Percentiles rank a stretch among this genome's conserved stretches.
These are phyloP conservation scores for Thalpophila matura DNA, from an alignment of 2,888 invertebrate species.

Conservation along the genomic window DNA sequence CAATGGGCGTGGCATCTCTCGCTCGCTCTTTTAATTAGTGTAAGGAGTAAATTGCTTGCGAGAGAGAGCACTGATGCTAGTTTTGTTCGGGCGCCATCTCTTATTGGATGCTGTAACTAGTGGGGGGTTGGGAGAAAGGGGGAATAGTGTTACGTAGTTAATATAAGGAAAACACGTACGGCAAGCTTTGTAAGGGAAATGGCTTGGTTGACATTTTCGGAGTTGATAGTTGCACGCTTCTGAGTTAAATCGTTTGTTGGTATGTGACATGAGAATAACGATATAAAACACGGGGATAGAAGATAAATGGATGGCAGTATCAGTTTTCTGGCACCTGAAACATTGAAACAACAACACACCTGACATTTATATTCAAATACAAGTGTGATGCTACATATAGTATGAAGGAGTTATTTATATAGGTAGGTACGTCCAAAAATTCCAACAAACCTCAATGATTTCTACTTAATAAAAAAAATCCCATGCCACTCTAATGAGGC, in stretches of 20 bases:
- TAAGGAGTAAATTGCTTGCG: constrained; percentile 91
- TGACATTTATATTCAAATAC: constrained; percentile 21
- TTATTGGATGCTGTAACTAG: constrained; percentile 88
- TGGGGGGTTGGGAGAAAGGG: constrained; percentile 77
- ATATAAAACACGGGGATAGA: constrained; percentile 48
- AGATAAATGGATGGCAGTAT: constrained; percentile 47
- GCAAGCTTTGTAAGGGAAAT: constrained; percentile 85
- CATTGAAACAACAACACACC: too few relatives aligned
- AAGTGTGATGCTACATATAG: background rate
- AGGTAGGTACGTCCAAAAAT: background rate
- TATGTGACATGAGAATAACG: constrained; percentile 66
- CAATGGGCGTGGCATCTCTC: constrained; percentile 86
- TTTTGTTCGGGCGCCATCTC: constrained; percentile 86
- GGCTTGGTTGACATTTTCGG: constrained; percentile 84
- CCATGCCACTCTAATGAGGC: constrained; percentile 1
- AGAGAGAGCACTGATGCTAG: constrained; percentile 83
- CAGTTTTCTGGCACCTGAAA: constrained; percentile 23
- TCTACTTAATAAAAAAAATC: background rate
- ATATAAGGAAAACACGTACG: constrained; percentile 90
- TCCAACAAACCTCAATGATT: background rate
- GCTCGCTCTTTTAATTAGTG: constrained; percentile 91
- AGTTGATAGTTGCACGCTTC: constrained; percentile 81
- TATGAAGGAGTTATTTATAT: background rate
- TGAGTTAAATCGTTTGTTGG: constrained; percentile 76
- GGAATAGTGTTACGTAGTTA: constrained; percentile 88